Evolutionary conservation across 2,797 vertebrate genomes (phyloP).

Genomic region (Arremon brunneinucha): DNA sequence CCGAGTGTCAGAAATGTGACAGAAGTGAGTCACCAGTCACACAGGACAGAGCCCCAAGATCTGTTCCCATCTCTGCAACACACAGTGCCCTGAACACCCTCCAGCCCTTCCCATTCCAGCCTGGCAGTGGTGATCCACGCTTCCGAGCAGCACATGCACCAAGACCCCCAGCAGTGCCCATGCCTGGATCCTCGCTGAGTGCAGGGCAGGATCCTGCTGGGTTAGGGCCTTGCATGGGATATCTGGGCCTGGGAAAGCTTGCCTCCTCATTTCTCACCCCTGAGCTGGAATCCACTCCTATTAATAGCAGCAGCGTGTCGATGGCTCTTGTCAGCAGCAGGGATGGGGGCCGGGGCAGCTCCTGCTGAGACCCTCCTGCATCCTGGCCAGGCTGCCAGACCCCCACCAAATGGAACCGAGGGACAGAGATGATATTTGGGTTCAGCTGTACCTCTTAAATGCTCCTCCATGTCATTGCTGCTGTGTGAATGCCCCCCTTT

Average conservation of each 20-base stretch:
- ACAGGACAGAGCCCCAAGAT: background rate
- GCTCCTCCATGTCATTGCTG: background rate
- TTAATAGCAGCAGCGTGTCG: background rate
- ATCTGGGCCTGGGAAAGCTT: constrained; percentile 43
- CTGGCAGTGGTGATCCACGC: background rate
- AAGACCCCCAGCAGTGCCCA: background rate
- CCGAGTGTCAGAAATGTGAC: fast-evolving
- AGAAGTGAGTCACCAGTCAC: background rate
- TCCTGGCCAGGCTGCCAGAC: background rate
- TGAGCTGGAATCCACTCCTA: constrained; percentile 38
- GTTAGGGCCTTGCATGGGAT: background rate
- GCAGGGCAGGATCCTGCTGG: constrained; percentile 9
- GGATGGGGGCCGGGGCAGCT: fast-evolving
- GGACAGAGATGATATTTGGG: fast-evolving
- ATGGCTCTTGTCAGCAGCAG: background rate
- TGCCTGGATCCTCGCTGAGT: background rate
- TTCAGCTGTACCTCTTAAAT: background rate
- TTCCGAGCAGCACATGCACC: background rate
- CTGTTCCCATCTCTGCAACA: background rate
- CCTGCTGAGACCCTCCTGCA: background rate
- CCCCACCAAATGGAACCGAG: background rate
- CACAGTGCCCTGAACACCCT: background rate
- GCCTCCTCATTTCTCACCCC: constrained; percentile 43
- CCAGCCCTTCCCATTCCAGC: background rate
- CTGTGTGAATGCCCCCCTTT: fast-evolving